These are phyloP conservation scores for Argya squamiceps DNA, from an alignment of 2,797 vertebrate genomes.

Conservation along the genomic window DNA sequence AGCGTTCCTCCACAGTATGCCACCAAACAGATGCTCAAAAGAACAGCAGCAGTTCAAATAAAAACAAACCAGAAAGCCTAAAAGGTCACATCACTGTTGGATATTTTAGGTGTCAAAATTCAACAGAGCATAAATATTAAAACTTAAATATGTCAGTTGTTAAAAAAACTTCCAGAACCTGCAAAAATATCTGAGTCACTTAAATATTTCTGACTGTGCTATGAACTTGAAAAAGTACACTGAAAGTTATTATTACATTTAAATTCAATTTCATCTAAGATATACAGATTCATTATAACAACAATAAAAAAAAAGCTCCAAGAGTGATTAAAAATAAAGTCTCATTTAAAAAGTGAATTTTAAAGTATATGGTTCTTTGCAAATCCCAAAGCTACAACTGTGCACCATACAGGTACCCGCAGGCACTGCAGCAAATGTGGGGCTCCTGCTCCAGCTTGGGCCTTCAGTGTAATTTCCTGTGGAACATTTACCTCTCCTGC, in stretches of 20 bases:
- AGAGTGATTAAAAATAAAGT: background rate
- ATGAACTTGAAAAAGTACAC: background rate
- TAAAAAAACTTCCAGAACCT: background rate
- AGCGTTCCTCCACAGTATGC: background rate
- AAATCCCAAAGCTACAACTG: background rate
- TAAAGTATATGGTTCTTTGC: background rate
- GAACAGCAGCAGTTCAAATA: background rate
- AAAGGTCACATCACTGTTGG: conserved; percentile 38
- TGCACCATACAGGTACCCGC: background rate
- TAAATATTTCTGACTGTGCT: background rate
- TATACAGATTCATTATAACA: background rate
- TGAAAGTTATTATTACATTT: background rate
- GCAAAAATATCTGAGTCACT: background rate
- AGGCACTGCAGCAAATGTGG: background rate
- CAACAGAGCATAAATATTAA: conserved; percentile 22
- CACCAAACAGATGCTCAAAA: conserved; percentile 18
- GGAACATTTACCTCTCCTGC: background rate
- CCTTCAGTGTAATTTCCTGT: background rate
- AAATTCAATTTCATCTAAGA: background rate
- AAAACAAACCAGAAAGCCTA: conserved; percentile 29
- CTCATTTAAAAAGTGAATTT: background rate
- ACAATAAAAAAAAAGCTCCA: background rate
- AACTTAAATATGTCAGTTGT: background rate
- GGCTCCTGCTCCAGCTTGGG: background rate
- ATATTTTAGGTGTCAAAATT: conserved; percentile 37